Percentiles rank a stretch among this genome's conserved stretches.
These are phyloP conservation scores for Drosophila biarmipes DNA, from an alignment of 1,140 invertebrate species.

Conservation along the genomic window DNA sequence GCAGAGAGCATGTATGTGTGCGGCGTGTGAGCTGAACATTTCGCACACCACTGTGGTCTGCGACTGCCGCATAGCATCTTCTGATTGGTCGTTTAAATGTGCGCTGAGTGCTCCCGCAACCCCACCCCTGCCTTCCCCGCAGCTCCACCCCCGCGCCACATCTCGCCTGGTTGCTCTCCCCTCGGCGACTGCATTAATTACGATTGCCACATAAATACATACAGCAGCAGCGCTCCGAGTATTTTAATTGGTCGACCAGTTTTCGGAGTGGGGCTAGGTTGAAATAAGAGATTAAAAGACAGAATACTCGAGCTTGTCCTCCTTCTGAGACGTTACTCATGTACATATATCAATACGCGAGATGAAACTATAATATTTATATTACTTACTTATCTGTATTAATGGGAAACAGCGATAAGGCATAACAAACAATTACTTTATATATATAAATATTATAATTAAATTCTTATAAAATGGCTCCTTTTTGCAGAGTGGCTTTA, in stretches of 20 bases:
- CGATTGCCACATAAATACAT: conserved; percentile 37
- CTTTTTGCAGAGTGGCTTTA: no score
- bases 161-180: conserved; percentile 10
- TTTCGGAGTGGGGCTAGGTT: neutral
- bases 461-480: no score
- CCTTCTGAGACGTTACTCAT: neutral
- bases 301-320: neutral
- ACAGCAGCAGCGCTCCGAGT: conserved; percentile 29
- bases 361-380: no score
- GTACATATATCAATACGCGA: neutral
- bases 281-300: neutral
- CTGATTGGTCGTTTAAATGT: conserved; percentile 70
- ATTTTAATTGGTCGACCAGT: conserved; percentile 60
- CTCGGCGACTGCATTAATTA: conserved; percentile 62
- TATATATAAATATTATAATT: no score
- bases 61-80: conserved; percentile 59
- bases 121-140: conserved; percentile 6
- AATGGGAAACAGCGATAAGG: no score
- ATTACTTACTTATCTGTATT: no score
- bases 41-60: conserved; percentile 51
- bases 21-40: conserved; percentile 49
- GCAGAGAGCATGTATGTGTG: conserved; percentile 12
- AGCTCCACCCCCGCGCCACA: neutral
- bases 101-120: conserved; percentile 57
- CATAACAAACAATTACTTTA: no score